Evolutionary conservation across 2,888 invertebrate species (phyloP).

Genomic region (Didymodactylos carnosus): DNA sequence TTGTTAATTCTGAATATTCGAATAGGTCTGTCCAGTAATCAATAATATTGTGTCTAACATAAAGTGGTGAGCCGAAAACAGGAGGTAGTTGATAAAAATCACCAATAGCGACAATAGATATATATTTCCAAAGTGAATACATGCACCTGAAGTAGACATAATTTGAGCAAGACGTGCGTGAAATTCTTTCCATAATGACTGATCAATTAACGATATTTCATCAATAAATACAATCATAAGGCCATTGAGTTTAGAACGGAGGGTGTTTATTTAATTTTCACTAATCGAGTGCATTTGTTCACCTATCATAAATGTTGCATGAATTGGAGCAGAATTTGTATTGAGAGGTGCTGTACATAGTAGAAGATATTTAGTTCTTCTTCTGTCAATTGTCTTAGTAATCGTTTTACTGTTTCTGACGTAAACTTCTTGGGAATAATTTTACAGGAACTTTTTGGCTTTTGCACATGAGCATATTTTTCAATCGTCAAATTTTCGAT

Average conservation of each 20-base stretch:
- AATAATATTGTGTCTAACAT: neutral
- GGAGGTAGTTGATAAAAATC: conserved; percentile 15
- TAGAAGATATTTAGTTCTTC: conserved; percentile 13
- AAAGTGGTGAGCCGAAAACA: conserved; percentile 5
- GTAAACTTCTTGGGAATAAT: too few relatives aligned
- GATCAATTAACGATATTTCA: conserved; percentile 15
- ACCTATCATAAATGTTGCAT: neutral
- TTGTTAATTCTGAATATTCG: conserved; percentile 5
- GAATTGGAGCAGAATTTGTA: neutral
- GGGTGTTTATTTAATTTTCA: neutral
- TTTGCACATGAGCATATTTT: too few relatives aligned
- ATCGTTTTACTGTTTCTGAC: neutral
- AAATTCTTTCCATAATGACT: conserved; percentile 2
- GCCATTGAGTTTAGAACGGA: neutral
- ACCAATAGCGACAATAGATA: conserved; percentile 10
- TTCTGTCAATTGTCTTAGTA: neutral
- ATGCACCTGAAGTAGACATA: neutral
- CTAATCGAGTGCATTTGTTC: neutral
- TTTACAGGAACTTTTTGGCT: too few relatives aligned
- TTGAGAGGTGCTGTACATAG: neutral
- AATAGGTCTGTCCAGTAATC: conserved; percentile 16
- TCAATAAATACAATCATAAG: neutral
- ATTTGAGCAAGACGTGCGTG: conserved; percentile 14
- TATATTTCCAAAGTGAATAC: conserved; percentile 5
- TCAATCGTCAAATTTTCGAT: too few relatives aligned